phyloP scores from a whole-genome alignment of 2,113 vertebrate species.

The Cyprinodon brontotheroides region DNA sequence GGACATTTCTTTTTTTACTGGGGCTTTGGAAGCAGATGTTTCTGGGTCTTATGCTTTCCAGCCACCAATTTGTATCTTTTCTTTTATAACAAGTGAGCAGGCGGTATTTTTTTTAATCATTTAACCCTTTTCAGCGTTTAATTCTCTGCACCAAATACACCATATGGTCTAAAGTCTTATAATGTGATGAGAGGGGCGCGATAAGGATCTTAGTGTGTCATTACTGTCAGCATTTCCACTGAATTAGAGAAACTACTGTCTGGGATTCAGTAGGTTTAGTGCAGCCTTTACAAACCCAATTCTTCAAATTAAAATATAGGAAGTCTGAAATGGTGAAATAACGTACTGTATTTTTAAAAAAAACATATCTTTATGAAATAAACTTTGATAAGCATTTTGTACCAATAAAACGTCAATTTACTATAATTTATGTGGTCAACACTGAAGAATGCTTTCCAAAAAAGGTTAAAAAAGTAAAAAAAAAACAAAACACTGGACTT shows the following conservation, averaged over 20 bases:
- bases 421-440: not conserved
- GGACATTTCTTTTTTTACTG: constrained; percentile 35
- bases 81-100: constrained; percentile 24
- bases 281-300: constrained; percentile 11
- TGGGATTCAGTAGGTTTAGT: constrained; percentile 41
- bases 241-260: constrained; percentile 35
- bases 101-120: constrained; percentile 28
- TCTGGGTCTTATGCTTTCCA: constrained; percentile 16
- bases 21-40: constrained; percentile 8
- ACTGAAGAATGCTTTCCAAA: no score
- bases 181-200: constrained; percentile 59
- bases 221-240: constrained; percentile 38
- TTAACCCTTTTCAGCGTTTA: constrained; percentile 56
- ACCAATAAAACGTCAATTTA: not conserved
- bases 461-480: no score
- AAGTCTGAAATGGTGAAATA: not conserved
- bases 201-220: constrained; percentile 40
- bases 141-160: constrained; percentile 66
- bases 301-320: constrained; percentile 21
- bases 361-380: not conserved
- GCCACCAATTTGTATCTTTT: constrained; percentile 55
- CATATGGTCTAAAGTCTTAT: constrained; percentile 71
- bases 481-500: no score
- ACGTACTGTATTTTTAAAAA: not conserved
- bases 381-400: not conserved